phyloP scores from a whole-genome alignment of 2,113 vertebrate genomes.

The Pelodiscus sinensis region DNA sequence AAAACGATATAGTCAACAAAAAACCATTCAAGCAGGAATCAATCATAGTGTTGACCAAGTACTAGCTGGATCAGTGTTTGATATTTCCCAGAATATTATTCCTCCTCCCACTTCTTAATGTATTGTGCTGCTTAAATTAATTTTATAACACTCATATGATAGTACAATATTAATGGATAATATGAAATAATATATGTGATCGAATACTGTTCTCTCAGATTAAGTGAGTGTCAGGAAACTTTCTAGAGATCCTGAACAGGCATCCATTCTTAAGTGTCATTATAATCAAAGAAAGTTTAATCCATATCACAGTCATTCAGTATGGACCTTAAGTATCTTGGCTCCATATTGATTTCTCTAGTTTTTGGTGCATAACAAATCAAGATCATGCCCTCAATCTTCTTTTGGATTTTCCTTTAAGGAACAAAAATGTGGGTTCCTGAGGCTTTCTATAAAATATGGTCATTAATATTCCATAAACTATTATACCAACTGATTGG shows the following conservation, averaged over 20 bases:
- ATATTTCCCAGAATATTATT: not conserved
- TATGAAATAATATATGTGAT: not conserved
- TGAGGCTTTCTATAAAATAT: not conserved
- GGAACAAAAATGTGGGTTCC: not conserved
- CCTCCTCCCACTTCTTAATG: not conserved
- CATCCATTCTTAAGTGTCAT: not conserved
- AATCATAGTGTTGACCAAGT: not conserved
- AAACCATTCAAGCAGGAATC: not conserved
- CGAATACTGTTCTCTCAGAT: not conserved
- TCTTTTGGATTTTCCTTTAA: not conserved
- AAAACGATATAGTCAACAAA: not conserved
- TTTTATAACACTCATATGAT: not conserved
- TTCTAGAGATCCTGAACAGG: not conserved
- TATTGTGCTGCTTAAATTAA: not conserved
- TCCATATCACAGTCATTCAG: not conserved
- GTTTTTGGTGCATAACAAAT: not conserved
- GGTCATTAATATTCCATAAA: slow-evolving; percentile 51
- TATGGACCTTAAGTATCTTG: not conserved
- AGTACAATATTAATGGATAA: not conserved
- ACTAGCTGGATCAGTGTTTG: not conserved
- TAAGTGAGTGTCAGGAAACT: not conserved
- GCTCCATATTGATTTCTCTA: not conserved
- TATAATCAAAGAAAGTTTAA: not conserved
- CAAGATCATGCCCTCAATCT: not conserved
- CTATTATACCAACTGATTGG: slow-evolving; percentile 52